Percentiles rank a stretch among this genome's conserved stretches.
Conservation (phyloP, 2,113 vertebrate species). For the Alethe diademata region DNA sequence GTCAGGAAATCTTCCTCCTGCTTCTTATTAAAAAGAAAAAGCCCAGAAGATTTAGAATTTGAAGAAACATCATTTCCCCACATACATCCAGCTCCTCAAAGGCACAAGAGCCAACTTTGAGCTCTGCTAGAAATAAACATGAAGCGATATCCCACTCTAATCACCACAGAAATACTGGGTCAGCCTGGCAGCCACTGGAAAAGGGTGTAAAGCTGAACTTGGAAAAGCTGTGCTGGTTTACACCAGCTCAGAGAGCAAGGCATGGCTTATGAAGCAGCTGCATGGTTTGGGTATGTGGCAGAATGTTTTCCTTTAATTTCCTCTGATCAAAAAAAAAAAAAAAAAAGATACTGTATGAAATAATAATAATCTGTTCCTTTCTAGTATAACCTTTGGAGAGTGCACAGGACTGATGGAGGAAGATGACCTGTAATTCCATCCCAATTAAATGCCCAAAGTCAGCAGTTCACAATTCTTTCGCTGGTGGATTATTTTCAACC, state of each 20-base stretch:
- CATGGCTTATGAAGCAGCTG: not conserved
- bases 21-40: slow-evolving; percentile 10
- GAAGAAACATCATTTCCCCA: not conserved
- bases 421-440: slow-evolving; percentile 36
- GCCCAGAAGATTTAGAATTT: slow-evolving; percentile 34
- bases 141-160: not conserved
- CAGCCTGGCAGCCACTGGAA: slow-evolving; percentile 2
- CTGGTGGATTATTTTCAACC: slow-evolving; percentile 26
- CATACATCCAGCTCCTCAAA: slow-evolving; percentile 29
- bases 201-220: not conserved
- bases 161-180: slow-evolving; percentile 4
- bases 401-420: not conserved
- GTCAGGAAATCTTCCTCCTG: slow-evolving; percentile 53
- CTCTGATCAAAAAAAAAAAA: not conserved
- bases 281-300: not conserved
- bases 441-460: slow-evolving; percentile 1
- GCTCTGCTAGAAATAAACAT: slow-evolving; percentile 30
- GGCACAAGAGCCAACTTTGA: slow-evolving; percentile 22
- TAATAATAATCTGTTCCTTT: slow-evolving; percentile 14
- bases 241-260: not conserved
- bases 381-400: not conserved
- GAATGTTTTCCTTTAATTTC: slow-evolving; percentile 11
- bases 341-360: not conserved
- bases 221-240: not conserved
- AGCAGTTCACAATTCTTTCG: slow-evolving; percentile 15